These are phyloP conservation scores for Drosophila ustulata DNA, from an alignment of 2,888 invertebrate genomes.

Conservation along the genomic window DNA sequence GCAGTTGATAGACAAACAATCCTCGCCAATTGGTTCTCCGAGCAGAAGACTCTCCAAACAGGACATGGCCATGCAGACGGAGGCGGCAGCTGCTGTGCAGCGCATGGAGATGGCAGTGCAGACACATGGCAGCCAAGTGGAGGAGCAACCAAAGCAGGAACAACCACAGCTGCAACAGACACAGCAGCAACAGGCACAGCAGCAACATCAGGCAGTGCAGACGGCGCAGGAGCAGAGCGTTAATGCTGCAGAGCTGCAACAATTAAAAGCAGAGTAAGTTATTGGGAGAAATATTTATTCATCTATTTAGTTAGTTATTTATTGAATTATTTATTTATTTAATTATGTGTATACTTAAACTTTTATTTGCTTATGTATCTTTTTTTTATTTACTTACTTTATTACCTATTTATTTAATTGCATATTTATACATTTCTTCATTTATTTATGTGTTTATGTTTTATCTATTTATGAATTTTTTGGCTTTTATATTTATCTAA, in stretches of 20 bases:
- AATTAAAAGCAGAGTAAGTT: slow-evolving; percentile 70
- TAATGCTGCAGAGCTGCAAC: slow-evolving; percentile 52
- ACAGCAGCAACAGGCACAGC: slow-evolving; percentile 44
- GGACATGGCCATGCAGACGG: slow-evolving; percentile 58
- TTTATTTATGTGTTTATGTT: too few species aligned
- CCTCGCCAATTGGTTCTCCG: slow-evolving; percentile 81
- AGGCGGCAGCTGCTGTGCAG: slow-evolving; percentile 25
- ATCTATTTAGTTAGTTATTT: too few species aligned
- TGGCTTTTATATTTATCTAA: too few species aligned
- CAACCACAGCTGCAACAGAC: background rate
- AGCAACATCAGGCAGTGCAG: slow-evolving; percentile 62
- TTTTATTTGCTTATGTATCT: too few species aligned
- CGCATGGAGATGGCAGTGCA: slow-evolving; percentile 66
- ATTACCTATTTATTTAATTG: too few species aligned
- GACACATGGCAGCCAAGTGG: slow-evolving; percentile 41
- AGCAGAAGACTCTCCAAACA: slow-evolving; percentile 23
- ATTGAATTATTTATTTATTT: too few species aligned
- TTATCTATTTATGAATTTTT: too few species aligned
- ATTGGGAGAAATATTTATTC: too few species aligned
- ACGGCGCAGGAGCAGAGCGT: slow-evolving; percentile 35
- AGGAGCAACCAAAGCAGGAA: background rate
- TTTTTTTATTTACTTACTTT: too few species aligned
- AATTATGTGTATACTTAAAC: too few species aligned
- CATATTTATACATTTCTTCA: too few species aligned
- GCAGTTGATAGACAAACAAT: slow-evolving; percentile 75